Percentiles rank a stretch among this genome's conserved stretches.
These are phyloP conservation scores for Acomys russatus DNA, from an alignment of 2,797 vertebrate genomes.

Conservation along the genomic window DNA sequence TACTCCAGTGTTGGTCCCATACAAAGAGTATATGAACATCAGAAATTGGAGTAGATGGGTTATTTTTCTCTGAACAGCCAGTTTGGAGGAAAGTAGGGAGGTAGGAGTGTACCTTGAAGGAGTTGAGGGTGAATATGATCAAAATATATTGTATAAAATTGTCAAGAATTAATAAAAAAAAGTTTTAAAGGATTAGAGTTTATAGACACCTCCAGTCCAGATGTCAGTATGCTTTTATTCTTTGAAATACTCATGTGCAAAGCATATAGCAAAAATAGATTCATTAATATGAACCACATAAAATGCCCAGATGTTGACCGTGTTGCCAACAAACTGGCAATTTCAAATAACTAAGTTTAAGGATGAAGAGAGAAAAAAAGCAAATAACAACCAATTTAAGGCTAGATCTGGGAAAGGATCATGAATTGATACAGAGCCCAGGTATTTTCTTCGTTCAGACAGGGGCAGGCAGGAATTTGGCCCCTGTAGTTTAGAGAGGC, in stretches of 20 bases:
- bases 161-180: not conserved
- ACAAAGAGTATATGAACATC: not conserved
- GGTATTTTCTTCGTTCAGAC: not conserved
- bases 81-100: not conserved
- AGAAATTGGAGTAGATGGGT: not conserved
- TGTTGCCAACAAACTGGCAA: not conserved
- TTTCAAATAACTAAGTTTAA: constrained; percentile 26
- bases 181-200: not conserved
- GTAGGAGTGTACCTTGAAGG: not conserved
- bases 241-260: not conserved
- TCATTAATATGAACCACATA: constrained; percentile 26
- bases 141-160: not conserved
- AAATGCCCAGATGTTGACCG: not conserved
- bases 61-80: not conserved
- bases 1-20: not conserved
- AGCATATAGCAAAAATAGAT: not conserved
- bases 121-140: not conserved
- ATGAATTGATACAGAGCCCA: not conserved
- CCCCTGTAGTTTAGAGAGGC: not conserved
- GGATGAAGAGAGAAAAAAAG: not conserved
- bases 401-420: constrained; percentile 13
- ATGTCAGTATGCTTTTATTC: not conserved
- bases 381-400: not conserved
- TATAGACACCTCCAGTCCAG: constrained; percentile 1
- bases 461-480: not conserved